Evolutionary conservation across 37 sponge, comb jelly and placozoan genomes (phyloP).

Genomic region (Agelas oroides): DNA sequence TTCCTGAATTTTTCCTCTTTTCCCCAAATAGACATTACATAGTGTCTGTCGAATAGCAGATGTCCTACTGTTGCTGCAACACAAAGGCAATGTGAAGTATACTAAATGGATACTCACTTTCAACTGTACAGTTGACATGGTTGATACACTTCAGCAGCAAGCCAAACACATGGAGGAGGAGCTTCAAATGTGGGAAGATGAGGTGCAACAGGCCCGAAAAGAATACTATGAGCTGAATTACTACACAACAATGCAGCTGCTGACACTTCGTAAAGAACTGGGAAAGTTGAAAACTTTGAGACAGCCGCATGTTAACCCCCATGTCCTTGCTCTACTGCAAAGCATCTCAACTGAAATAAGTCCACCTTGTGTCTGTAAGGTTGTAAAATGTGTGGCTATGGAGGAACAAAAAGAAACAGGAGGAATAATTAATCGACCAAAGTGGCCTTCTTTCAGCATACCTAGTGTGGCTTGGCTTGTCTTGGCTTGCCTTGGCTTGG

Average conservation of each 20-base stretch:
- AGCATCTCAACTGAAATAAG: slow-evolving; percentile 43
- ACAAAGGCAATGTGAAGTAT: slow-evolving; percentile 48
- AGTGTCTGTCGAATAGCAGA: slow-evolving; percentile 52
- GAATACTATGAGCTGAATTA: slow-evolving; percentile 72
- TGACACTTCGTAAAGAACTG: slow-evolving; percentile 54
- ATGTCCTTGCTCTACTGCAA: slow-evolving; percentile 32
- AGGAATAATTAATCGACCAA: no score
- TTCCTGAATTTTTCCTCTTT: no score
- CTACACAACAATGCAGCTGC: slow-evolving; percentile 71
- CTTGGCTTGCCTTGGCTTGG: no score
- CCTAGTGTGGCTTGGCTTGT: no score
- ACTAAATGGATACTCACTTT: slow-evolving; percentile 37
- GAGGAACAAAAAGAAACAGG: background rate
- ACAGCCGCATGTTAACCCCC: slow-evolving; percentile 5
- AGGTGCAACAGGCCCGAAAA: slow-evolving; percentile 21
- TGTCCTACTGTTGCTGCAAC: slow-evolving; percentile 24
- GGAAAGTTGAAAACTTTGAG: background rate
- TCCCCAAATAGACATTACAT: slow-evolving; percentile 54
- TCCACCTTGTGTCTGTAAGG: background rate
- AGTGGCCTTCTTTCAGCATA: no score
- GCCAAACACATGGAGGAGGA: slow-evolving; percentile 51
- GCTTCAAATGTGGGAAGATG: slow-evolving; percentile 37
- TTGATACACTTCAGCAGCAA: slow-evolving; percentile 16
- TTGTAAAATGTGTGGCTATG: background rate
- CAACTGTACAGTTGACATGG: slow-evolving; percentile 13